A percentile compares a stretch with the other conserved stretches of the same genome.
Conservation (phyloP, 2,888 invertebrate genomes). For the Chrysomela aeneicollis region DNA sequence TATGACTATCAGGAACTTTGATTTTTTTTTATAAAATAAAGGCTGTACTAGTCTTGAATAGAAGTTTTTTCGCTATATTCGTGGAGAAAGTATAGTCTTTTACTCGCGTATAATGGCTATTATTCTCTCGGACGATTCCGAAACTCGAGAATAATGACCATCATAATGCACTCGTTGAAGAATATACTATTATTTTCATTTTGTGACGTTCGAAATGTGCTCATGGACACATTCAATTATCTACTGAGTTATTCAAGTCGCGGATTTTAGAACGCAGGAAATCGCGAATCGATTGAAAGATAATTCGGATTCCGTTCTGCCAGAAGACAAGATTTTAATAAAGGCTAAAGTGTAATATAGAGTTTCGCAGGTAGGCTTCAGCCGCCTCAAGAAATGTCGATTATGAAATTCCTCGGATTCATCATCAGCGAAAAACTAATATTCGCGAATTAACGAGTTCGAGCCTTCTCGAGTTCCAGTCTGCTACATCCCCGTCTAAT, state of each 20-base stretch:
- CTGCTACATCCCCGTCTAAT: slow-evolving; percentile 34
- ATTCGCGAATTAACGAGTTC: slow-evolving; percentile 34
- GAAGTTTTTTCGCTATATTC: too few species aligned
- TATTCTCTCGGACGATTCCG: too few species aligned
- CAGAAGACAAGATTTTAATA: slow-evolving; percentile 19
- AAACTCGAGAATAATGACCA: too few species aligned
- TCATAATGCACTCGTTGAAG: too few species aligned
- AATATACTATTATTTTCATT: too few species aligned
- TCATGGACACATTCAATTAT: not conserved
- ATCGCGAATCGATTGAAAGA: slow-evolving; percentile 1
- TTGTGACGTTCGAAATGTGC: not conserved
- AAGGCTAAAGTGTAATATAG: slow-evolving; percentile 22
- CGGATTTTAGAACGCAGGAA: not conserved
- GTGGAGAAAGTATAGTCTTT: too few species aligned
- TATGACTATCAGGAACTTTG: too few species aligned
- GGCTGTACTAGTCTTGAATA: too few species aligned
- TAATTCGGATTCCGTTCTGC: slow-evolving; percentile 22
- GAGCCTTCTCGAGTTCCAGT: slow-evolving; percentile 33
- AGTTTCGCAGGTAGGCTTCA: slow-evolving; percentile 12
- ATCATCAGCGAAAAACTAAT: slow-evolving; percentile 28
- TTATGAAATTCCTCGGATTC: slow-evolving; percentile 33
- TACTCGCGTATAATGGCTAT: too few species aligned
- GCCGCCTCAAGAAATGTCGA: slow-evolving; percentile 24
- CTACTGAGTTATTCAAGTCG: not conserved
- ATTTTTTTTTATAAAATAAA: too few species aligned